Base-by-base conservation (phyloP, 2,113 vertebrate genomes). In the Hypomesus transpacificus region DNA sequence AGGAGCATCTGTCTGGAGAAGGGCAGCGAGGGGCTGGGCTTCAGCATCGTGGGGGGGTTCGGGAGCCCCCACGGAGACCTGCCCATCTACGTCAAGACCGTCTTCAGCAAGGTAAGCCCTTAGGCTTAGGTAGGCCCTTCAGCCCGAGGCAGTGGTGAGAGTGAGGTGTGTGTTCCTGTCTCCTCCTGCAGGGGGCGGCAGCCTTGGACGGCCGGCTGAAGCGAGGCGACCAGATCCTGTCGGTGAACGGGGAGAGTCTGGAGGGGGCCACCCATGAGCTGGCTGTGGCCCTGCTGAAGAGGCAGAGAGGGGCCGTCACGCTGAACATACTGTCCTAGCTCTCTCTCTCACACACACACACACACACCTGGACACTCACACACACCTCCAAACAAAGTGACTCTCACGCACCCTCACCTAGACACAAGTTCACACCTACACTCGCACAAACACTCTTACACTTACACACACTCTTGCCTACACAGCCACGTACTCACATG, bases 51-150 rank as follows among this genome's bases (percentile, higher is more conserved):
- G 5, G 96, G 97, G 9, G 96, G 96, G 8, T 95, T 94, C 57
- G 95, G 96, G 74, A 98, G 95, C 87, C 95, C 96, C 68, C 96
- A 97, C 46, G 95, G 96, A 91, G 96, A 98, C 88, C 94, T 98
- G 85, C 97, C 96, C 22, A 97, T 98, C 89, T 99, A 98, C 82
- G 94, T 98, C 86, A 98, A 99, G 92, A 98, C 96, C 8, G 93
- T 99, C 89, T 99, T 98, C 92, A 91, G 93, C 88, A 98, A 98
- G 96, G 95, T 96, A 92, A 85, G 75, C 75, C n/a, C n/a, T n/a
- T n/a, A n/a, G n/a, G n/a, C n/a, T n/a, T n/a, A n/a, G n/a, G n/a
- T n/a, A n/a, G n/a, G n/a, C 4, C 7, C 31, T 34, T 34, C 31
- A 46, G 7, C 39, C 39, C 9, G 31, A 34, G 7, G 39, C 9